A percentile compares a stretch with the other conserved stretches of the same genome.
These are phyloP conservation scores for Halcyon malimbica DNA, from an alignment of 2,113 vertebrate species.

Conservation along the genomic window DNA sequence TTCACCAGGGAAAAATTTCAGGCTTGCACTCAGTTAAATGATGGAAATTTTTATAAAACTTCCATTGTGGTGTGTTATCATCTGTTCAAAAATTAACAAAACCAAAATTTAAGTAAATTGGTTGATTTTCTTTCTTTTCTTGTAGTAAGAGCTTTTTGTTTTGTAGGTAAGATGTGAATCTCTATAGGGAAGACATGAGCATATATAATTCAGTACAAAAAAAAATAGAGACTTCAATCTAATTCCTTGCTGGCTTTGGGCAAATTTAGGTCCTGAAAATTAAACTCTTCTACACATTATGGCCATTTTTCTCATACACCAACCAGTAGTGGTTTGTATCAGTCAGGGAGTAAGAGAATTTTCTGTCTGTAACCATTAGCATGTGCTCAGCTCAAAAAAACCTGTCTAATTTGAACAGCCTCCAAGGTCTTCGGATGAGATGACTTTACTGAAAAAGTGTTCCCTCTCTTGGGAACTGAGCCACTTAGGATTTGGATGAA, in stretches of 20 bases:
- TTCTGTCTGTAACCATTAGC: neutral
- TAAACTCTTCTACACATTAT: neutral
- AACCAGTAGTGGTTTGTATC: neutral
- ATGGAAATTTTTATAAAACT: constrained; percentile 74
- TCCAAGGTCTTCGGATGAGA: constrained; percentile 30
- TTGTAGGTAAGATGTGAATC: constrained; percentile 2
- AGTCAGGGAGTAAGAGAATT: neutral
- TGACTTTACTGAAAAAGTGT: neutral
- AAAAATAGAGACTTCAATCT: neutral
- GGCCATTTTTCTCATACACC: neutral
- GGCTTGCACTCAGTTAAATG: constrained; percentile 62
- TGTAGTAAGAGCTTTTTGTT: constrained; percentile 38
- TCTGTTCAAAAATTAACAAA: constrained; percentile 61
- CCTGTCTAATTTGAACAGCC: neutral
- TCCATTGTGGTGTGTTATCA: constrained; percentile 64
- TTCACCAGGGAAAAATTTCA: constrained; percentile 69
- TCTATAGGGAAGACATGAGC: neutral
- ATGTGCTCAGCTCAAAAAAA: neutral
- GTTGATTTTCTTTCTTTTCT: constrained; percentile 4
- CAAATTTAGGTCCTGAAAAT: neutral
- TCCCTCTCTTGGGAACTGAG: constrained; percentile 40
- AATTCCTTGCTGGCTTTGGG: neutral
- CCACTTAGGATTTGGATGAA: constrained; percentile 18
- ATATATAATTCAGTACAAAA: neutral
- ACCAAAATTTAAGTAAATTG: constrained; percentile 5